phyloP scores from a whole-genome alignment of 2,888 invertebrate species.

The Callosobruchus maculatus region DNA sequence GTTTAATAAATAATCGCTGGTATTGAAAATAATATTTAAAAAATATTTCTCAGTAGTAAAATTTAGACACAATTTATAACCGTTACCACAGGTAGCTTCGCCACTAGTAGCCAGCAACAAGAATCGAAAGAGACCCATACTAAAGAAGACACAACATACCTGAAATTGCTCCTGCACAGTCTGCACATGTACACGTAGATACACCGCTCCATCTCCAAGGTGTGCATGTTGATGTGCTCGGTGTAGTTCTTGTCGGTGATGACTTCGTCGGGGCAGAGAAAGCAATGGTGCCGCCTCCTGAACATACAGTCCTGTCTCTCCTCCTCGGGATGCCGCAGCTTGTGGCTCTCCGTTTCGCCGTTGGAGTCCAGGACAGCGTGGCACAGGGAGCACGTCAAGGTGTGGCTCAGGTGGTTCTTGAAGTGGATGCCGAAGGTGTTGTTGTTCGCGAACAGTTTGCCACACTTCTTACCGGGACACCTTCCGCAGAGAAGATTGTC shows the following conservation, averaged over 20 bases:
- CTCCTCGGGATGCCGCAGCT: neutral
- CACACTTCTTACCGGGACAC: conserved; percentile 44
- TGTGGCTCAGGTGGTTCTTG: conserved; percentile 27
- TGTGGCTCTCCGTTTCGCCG: conserved; percentile 27
- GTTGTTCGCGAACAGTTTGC: conserved; percentile 50
- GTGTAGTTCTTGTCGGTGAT: conserved; percentile 22
- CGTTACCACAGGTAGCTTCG: too few species aligned
- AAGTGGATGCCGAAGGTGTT: conserved; percentile 52
- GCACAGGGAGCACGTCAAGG: conserved; percentile 45
- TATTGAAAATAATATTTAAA: too few species aligned
- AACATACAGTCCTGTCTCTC: conserved; percentile 15
- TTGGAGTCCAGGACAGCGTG: conserved; percentile 49
- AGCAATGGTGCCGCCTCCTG: conserved; percentile 27
- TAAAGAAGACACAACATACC: too few species aligned
- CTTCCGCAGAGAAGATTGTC: neutral
- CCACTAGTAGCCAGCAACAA: too few species aligned
- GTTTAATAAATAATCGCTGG: too few species aligned
- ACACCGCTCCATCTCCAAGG: conserved; percentile 30
- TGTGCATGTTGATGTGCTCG: conserved; percentile 38
- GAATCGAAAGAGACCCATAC: too few species aligned
- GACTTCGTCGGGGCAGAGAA: conserved; percentile 28
- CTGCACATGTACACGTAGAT: conserved; percentile 44
- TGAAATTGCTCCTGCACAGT: conserved; percentile 41
- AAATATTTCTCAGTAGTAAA: too few species aligned
- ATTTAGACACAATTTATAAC: too few species aligned